Evolutionary conservation across 2,113 vertebrate species (phyloP).

Genomic region (Carassius auratus): DNA sequence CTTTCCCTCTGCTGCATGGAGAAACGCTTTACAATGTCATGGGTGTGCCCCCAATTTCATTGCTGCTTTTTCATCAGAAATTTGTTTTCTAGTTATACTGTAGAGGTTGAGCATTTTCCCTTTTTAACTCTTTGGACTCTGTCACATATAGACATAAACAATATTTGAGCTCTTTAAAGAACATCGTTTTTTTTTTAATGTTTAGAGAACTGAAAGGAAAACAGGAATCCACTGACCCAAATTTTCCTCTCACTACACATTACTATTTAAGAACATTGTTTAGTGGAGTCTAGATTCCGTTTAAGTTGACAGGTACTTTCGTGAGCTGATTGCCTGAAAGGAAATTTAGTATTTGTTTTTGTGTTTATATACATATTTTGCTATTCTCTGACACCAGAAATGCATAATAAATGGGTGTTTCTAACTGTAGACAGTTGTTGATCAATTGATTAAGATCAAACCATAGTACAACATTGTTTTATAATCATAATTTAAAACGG

Average conservation of each 20-base stretch:
- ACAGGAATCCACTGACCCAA: background rate
- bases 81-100: conserved; percentile 61
- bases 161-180: conserved; percentile 12
- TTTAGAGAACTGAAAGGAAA: background rate
- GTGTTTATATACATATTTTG: background rate
- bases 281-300: background rate
- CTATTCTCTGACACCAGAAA: background rate
- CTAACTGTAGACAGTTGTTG: background rate
- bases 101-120: conserved; percentile 60
- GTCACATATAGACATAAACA: conserved; percentile 71
- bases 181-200: background rate
- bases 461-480: background rate
- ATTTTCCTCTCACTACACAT: background rate
- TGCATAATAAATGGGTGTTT: background rate
- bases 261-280: background rate
- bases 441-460: too few relatives aligned
- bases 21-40: conserved; percentile 45
- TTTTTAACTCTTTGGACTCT: conserved; percentile 59
- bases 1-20: background rate
- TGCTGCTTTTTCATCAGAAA: conserved; percentile 39
- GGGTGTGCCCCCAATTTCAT: conserved; percentile 62
- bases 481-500: background rate
- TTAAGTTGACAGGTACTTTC: too few relatives aligned
- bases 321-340: background rate
- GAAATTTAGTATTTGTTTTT: too few relatives aligned